phyloP scores from a whole-genome alignment of 2,113 vertebrate species.

The Bagarius yarrelli region DNA sequence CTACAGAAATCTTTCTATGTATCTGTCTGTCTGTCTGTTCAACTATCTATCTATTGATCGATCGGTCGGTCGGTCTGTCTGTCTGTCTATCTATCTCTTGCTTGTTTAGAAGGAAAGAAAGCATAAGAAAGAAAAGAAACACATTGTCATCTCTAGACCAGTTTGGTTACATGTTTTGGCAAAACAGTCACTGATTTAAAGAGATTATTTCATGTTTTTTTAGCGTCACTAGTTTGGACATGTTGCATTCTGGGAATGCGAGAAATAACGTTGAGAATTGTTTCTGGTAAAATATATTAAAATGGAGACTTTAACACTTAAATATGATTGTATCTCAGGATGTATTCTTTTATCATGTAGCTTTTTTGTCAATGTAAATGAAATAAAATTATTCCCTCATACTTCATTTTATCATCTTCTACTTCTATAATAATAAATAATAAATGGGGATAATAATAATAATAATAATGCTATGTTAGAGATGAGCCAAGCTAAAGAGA shows the following conservation, averaged over 20 bases:
- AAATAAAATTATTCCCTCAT: not conserved
- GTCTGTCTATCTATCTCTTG: not conserved
- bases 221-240: not conserved
- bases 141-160: conserved; percentile 8
- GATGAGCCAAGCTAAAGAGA: not conserved
- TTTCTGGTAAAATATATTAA: not conserved
- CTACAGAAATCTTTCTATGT: too few relatives aligned
- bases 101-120: not conserved
- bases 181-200: not conserved
- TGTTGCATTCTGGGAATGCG: not conserved
- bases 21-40: too few relatives aligned
- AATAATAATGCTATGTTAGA: conserved; percentile 18
- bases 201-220: not conserved
- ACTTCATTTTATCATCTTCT: not conserved
- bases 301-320: not conserved
- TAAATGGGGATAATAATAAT: conserved; percentile 10
- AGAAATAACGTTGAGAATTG: not conserved
- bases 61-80: too few relatives aligned
- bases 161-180: conserved; percentile 22
- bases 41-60: too few relatives aligned
- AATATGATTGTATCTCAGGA: too few relatives aligned
- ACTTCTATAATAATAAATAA: not conserved
- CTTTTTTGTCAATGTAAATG: too few relatives aligned
- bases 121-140: not conserved
- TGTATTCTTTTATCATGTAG: not conserved